Conservation (phyloP, 2,113 vertebrate species). For the Chloebia gouldiae region DNA sequence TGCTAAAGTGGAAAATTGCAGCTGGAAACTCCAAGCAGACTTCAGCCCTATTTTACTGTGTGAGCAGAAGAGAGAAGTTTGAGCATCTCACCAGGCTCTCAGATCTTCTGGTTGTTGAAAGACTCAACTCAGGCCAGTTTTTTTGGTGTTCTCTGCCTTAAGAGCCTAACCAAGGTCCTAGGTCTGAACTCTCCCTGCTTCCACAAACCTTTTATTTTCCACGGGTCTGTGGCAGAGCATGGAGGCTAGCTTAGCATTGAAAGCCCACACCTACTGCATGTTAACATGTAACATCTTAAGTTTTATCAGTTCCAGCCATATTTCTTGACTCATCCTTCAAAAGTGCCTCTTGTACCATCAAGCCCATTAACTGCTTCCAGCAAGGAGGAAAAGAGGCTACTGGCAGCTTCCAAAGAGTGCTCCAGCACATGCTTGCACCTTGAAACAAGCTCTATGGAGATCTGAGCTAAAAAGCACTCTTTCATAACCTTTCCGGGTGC, state of each 20-base stretch:
- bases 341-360: not conserved
- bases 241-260: not conserved
- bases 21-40: not conserved
- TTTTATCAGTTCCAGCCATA: not conserved
- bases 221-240: not conserved
- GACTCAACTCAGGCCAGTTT: not conserved
- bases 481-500: not conserved
- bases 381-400: not conserved
- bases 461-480: not conserved
- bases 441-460: not conserved
- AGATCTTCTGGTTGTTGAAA: not conserved
- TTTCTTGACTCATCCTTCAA: not conserved
- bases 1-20: not conserved
- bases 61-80: not conserved
- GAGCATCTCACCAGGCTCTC: not conserved
- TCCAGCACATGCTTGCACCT: not conserved
- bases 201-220: not conserved
- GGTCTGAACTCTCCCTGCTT: not conserved
- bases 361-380: not conserved
- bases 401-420: not conserved
- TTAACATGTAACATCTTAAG: not conserved
- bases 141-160: not conserved
- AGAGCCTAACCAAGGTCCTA: not conserved
- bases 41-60: not conserved
- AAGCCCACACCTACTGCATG: not conserved